Evolutionary conservation across 2,113 vertebrate species (phyloP), one percentile per base, ranked within the genome.

Genomic region (Silurus meridionalis): DNA sequence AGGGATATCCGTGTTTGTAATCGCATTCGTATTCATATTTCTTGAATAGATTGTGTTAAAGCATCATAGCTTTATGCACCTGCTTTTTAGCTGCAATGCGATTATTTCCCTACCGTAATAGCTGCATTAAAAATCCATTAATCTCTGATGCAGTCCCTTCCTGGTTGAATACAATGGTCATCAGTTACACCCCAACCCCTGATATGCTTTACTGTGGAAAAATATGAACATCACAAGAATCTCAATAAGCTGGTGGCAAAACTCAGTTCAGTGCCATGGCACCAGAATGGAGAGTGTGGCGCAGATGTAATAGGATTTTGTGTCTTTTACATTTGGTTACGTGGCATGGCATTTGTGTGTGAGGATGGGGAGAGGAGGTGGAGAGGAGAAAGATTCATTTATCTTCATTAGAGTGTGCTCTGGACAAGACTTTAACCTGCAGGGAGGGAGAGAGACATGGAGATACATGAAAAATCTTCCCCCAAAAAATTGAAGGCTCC

Each of bases 401-500:
- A 91, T 93, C 93, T 93, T 93, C 93, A 92, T 94, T 92, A 92
- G 78, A 84, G 19, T 78, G 72, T 81, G 89, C 86, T 90, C 58
- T 82, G 85, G 91, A 83, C 86, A 86, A 91, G 89, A 93, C 84
- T 88, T 82, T 15, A 90, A 90, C 88, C 88, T 90, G 90, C 82
- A 91, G 90, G 25, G 83, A 91, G 90, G 91, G 89, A 83, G 91
- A 87, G 78, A 89, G 37, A 37, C 37, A 37, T 37, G 37, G 37
- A 88, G 71, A 90, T 90, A 85, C 89, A 91, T 48, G 91, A 89
- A 86, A 83, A 81, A 80, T n/a, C 14, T 60, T 66, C 23, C 57
- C 19, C 79, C 10, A 46, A 67, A 77, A 37, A 60, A 63, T 64
- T 8, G 48, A 48, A 55, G 79, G 61, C 25, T 52, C 82, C 55